These are phyloP conservation scores for Drosophila meridionalis DNA, from an alignment of 2,888 invertebrate genomes.

Conservation along the genomic window DNA sequence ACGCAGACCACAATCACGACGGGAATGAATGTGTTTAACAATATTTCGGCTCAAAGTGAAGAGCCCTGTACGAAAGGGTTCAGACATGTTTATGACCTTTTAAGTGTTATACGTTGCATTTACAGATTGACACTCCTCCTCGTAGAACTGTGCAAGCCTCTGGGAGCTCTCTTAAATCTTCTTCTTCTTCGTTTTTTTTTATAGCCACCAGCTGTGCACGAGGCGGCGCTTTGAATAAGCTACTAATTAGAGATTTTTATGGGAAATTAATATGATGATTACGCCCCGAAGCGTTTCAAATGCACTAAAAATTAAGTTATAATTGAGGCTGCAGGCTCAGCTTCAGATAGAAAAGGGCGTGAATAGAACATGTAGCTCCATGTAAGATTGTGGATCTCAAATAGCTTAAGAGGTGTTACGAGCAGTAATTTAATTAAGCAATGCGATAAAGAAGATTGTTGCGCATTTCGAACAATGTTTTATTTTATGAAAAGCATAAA, in stretches of 20 bases:
- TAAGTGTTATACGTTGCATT: constrained; percentile 67
- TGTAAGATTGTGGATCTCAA: constrained; percentile 23
- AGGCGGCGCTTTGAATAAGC: constrained; percentile 65
- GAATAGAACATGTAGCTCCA: background rate
- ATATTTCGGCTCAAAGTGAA: constrained; percentile 24
- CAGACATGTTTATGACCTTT: constrained; percentile 66
- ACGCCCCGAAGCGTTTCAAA: constrained; percentile 52
- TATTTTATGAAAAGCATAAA: background rate
- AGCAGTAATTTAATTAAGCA: constrained; percentile 45
- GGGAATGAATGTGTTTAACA: constrained; percentile 47
- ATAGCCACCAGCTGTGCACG: constrained; percentile 59
- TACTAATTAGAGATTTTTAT: constrained; percentile 74
- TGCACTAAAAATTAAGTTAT: constrained; percentile 63
- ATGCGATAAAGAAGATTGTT: background rate
- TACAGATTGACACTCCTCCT: constrained; percentile 55
- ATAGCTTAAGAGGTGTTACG: constrained; percentile 29
- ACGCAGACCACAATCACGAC: constrained; percentile 25
- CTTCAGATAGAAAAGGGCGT: constrained; percentile 17
- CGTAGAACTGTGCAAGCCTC: constrained; percentile 10
- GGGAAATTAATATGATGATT: constrained; percentile 68
- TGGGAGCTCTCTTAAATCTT: background rate
- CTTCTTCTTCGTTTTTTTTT: constrained; percentile 16
- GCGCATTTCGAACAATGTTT: background rate
- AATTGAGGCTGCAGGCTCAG: constrained; percentile 44
- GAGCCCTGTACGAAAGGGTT: constrained; percentile 38